Base-by-base conservation (phyloP, 2,797 vertebrate species). In the Malacoctenus gilli region DNA sequence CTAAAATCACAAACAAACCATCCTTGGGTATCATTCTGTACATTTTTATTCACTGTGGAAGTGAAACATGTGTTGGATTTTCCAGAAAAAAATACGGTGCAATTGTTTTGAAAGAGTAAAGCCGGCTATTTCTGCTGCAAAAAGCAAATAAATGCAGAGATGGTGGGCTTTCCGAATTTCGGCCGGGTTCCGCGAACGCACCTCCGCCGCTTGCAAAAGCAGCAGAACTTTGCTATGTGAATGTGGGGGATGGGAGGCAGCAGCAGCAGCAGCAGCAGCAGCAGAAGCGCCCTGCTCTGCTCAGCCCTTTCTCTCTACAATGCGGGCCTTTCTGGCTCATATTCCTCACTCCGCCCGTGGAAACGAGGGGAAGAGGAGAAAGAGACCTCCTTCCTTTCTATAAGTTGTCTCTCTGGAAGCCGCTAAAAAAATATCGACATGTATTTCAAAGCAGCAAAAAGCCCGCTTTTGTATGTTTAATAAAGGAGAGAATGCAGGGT, bases 221-320 rank as follows among this genome's bases (percentile, higher is more conserved):
- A 89, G 89, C 89, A 90, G 89, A 92, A 92, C 89, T 92, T 92
- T 89, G 91, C 90, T 92, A 87, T 92, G 83, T 88, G 89, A 80
- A 63, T 78, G 87, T 92, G 91, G 91, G 92, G 92, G 92, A 92
- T 90, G 92, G 92, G 91, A 83, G 70, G 83, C 83, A 75, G 75
- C 82, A 77, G 82, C n/a, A n/a, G 91, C 90, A 89, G 84, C 90
- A 90, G 90, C 89, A 89, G 89, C 89, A 90, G 89, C 92, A 92
- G 83, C 83, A 75, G 75, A 81, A 77, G 82, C 75, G 80, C 82
- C 68, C 77, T 82, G 82, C 86, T 86, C 81, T 78, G 77, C 75
- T 83, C 82, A 83, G 80, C 79, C 77, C 77, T 88, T 83, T 88
- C 86, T 80, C 80, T 84, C 83, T 72, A 83, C 83, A 87, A 89